Conservation (phyloP, 2,113 vertebrate species). For the Fukomys damarensis region DNA sequence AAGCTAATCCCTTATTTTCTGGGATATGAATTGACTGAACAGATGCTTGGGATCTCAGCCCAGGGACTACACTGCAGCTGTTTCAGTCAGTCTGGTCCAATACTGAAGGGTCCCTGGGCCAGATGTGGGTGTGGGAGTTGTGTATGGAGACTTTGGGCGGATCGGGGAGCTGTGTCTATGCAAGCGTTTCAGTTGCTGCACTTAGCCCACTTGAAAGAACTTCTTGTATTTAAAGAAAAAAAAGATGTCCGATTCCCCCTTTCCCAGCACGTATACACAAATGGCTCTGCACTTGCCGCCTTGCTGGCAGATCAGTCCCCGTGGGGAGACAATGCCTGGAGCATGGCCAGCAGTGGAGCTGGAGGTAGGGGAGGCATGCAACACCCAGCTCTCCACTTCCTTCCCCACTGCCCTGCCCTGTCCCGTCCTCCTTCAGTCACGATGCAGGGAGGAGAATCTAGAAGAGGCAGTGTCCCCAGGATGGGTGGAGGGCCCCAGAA, state of each 20-base stretch:
- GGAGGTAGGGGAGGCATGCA: conserved; percentile 41
- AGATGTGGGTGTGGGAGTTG: neutral
- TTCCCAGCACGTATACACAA: neutral
- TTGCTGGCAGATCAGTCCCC: neutral
- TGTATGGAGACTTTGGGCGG: too few relatives aligned
- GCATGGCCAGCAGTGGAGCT: conserved; percentile 57
- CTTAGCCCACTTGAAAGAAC: neutral
- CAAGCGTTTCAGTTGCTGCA: neutral
- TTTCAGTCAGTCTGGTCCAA: neutral
- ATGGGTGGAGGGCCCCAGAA: neutral
- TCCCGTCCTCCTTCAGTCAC: conserved; percentile 56
- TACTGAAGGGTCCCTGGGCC: neutral
- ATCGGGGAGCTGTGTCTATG: neutral
- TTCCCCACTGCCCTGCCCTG: conserved; percentile 57
- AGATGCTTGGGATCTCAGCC: neutral
- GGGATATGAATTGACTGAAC: neutral
- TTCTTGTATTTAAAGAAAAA: neutral
- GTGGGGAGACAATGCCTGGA: conserved; percentile 76
- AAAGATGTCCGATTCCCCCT: neutral
- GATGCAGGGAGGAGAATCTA: conserved; percentile 44
- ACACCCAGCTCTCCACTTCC: conserved; percentile 70
- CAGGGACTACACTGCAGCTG: neutral
- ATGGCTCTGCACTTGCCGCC: neutral
- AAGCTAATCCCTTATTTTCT: neutral
- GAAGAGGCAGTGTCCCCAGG: conserved; percentile 54